phyloP scores from a whole-genome alignment of 2,888 invertebrate genomes.

The Eugnorisma glareosa region DNA sequence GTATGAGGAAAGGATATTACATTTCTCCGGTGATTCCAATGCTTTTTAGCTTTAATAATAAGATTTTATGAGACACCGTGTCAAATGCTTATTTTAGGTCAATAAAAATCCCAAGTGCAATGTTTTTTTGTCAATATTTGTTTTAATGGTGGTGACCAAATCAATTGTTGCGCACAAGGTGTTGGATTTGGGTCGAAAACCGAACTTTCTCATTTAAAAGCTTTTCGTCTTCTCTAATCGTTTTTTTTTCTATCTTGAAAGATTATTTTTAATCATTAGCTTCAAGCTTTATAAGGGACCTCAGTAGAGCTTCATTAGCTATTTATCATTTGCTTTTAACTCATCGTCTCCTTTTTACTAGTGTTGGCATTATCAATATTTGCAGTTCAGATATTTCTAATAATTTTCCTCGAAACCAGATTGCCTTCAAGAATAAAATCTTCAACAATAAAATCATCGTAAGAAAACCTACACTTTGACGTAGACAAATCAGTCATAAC shows the following conservation, averaged over 20 bases:
- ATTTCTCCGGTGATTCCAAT: too few species aligned
- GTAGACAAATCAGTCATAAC: constrained; percentile 2
- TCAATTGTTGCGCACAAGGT: too few species aligned
- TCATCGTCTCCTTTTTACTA: not conserved
- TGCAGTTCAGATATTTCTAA: not conserved
- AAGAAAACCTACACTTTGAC: not conserved
- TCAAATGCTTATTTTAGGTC: too few species aligned
- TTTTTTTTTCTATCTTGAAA: too few species aligned
- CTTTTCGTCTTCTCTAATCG: not conserved
- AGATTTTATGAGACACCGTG: too few species aligned
- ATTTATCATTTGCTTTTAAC: not conserved
- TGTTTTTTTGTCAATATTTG: too few species aligned
- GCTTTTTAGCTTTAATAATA: too few species aligned
- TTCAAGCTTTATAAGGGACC: not conserved
- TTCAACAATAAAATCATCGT: not conserved
- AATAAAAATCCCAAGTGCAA: too few species aligned
- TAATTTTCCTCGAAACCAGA: not conserved
- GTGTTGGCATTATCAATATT: not conserved
- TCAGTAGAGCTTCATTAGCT: not conserved
- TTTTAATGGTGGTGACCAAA: too few species aligned
- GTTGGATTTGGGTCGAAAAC: too few species aligned
- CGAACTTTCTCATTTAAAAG: not conserved
- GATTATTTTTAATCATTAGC: not conserved
- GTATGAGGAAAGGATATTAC: too few species aligned
- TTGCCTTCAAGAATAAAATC: not conserved